phyloP scores from a whole-genome alignment of 2,797 vertebrate genomes.

The Malacoctenus gilli region DNA sequence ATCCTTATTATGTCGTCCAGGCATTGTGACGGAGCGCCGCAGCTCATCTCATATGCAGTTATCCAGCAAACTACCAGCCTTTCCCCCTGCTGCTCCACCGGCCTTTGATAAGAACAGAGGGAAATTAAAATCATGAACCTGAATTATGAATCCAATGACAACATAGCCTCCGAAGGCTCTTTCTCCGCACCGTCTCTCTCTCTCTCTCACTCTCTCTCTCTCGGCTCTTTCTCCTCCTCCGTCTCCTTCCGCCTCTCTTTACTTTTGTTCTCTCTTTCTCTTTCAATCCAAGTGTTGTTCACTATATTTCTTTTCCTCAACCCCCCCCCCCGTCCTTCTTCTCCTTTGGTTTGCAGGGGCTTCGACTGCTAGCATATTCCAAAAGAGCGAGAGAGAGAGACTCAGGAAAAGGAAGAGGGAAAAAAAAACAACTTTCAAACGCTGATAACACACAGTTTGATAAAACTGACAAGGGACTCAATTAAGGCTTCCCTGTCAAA shows the following conservation, averaged over 20 bases:
- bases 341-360: constrained; percentile 81
- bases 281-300: constrained; percentile 59
- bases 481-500: constrained; percentile 86
- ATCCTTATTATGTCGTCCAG: constrained; percentile 76
- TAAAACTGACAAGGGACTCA: constrained; percentile 90
- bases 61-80: constrained; percentile 90
- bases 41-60: constrained; percentile 93
- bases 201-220: constrained; percentile 44
- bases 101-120: constrained; percentile 99
- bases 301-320: constrained; percentile 44
- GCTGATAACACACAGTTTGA: constrained; percentile 82
- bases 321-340: constrained; percentile 33
- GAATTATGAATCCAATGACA: constrained; percentile 98
- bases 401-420: constrained; percentile 42
- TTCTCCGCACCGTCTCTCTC: constrained; percentile 78
- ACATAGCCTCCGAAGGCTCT: constrained; percentile 84
- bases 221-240: constrained; percentile 41
- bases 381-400: constrained; percentile 68
- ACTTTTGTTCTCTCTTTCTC: constrained; percentile 57
- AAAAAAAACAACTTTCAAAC: constrained; percentile 79
- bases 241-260: constrained; percentile 50
- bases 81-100: constrained; percentile 85
- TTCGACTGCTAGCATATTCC: constrained; percentile 84
- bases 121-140: constrained; percentile 99
- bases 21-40: constrained; percentile 71